Evolutionary conservation across 2,113 vertebrate species (phyloP).

Genomic region (Apodemus sylvaticus): DNA sequence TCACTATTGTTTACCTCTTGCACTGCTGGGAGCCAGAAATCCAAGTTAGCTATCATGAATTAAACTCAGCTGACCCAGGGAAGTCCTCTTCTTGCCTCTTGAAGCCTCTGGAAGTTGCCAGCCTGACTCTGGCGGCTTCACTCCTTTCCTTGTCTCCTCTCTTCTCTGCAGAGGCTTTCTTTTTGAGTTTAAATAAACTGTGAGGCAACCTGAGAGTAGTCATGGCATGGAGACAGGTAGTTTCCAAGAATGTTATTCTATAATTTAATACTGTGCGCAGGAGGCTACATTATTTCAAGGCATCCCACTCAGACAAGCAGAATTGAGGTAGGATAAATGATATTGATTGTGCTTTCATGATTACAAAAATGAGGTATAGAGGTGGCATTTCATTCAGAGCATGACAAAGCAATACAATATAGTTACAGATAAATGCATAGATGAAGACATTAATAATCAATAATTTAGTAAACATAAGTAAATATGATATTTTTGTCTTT

Average conservation of each 20-base stretch:
- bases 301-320: not conserved
- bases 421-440: not conserved
- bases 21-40: not conserved
- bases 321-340: not conserved
- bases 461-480: not conserved
- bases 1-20: not conserved
- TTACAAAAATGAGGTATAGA: not conserved
- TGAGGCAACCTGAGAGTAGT: not conserved
- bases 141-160: not conserved
- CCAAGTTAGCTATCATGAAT: not conserved
- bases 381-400: not conserved
- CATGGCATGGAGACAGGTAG: not conserved
- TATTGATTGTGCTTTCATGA: not conserved
- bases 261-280: not conserved
- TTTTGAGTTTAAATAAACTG: not conserved
- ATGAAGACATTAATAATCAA: not conserved
- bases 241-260: not conserved
- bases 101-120: not conserved
- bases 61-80: not conserved
- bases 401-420: not conserved
- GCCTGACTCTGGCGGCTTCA: not conserved
- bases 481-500: not conserved
- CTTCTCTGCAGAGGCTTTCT: not conserved
- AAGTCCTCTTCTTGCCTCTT: not conserved
- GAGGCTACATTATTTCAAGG: not conserved